phyloP scores from a whole-genome alignment of 2,888 invertebrate genomes.

The Tetanocera ferruginea region DNA sequence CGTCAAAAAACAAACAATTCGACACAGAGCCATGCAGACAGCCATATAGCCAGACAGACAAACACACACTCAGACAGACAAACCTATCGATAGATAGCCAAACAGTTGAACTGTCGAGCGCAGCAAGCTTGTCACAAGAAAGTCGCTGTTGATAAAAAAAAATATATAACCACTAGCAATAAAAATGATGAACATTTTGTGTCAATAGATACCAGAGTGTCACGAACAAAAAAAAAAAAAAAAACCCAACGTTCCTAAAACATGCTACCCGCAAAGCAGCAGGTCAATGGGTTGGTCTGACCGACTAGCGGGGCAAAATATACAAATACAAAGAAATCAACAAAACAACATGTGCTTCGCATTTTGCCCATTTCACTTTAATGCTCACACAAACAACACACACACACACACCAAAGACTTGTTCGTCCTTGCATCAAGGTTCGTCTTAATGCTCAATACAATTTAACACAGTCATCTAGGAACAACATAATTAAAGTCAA shows the following conservation, averaged over 20 bases:
- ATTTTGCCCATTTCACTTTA: neutral
- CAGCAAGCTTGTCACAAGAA: neutral
- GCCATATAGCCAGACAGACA: neutral
- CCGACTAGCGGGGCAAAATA: no score
- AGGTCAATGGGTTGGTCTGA: neutral
- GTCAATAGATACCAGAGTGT: neutral
- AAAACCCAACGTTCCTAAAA: neutral
- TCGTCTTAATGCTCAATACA: no score
- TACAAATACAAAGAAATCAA: neutral
- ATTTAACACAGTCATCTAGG: no score
- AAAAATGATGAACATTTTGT: neutral
- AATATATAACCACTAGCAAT: neutral
- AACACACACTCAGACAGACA: no score
- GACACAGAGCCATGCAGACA: no score
- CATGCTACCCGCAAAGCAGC: slow-evolving; percentile 22
- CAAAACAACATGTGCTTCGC: neutral
- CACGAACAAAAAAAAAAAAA: neutral
- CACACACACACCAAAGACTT: no score
- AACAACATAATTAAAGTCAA: no score
- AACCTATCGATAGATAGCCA: neutral
- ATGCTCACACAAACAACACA: no score
- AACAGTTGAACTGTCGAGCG: neutral
- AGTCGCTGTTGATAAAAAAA: neutral
- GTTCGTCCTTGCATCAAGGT: no score
- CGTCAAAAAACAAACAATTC: slow-evolving; percentile 7